Conservation (phyloP, 2,113 vertebrate species). For the Mobula birostris region DNA sequence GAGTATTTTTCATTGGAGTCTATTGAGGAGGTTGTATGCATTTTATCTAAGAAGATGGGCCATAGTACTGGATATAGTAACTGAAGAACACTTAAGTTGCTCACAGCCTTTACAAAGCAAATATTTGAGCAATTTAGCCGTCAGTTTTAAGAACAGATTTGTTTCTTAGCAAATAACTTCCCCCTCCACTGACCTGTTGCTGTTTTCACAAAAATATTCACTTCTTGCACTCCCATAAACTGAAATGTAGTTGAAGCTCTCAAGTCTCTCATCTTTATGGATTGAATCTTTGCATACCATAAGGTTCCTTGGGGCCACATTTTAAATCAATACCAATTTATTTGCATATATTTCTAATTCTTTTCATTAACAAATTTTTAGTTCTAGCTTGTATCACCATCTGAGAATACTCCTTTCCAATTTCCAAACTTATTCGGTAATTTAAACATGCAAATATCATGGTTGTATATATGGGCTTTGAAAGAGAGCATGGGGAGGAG, state of each 20-base stretch:
- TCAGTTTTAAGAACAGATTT: neutral
- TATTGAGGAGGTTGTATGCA: neutral
- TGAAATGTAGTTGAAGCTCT: neutral
- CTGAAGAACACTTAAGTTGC: neutral
- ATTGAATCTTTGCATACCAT: neutral
- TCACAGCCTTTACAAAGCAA: neutral
- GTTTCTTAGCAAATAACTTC: neutral
- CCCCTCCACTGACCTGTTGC: neutral
- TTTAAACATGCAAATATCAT: neutral
- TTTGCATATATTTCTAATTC: constrained; percentile 11
- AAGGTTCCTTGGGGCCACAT: constrained; percentile 10
- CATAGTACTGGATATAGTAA: neutral
- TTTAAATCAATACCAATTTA: neutral
- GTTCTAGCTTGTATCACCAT: neutral
- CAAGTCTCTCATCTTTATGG: neutral
- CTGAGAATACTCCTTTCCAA: neutral
- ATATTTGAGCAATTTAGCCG: neutral
- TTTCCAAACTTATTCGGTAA: neutral
- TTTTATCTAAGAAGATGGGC: neutral
- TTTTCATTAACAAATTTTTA: neutral
- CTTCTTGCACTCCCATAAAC: neutral
- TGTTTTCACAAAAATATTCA: neutral
- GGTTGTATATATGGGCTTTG: neutral
- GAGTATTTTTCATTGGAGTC: neutral
- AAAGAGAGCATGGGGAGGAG: neutral